Evolutionary conservation across 2,888 invertebrate species (phyloP).

Genomic region (Heliconius hortense): DNA sequence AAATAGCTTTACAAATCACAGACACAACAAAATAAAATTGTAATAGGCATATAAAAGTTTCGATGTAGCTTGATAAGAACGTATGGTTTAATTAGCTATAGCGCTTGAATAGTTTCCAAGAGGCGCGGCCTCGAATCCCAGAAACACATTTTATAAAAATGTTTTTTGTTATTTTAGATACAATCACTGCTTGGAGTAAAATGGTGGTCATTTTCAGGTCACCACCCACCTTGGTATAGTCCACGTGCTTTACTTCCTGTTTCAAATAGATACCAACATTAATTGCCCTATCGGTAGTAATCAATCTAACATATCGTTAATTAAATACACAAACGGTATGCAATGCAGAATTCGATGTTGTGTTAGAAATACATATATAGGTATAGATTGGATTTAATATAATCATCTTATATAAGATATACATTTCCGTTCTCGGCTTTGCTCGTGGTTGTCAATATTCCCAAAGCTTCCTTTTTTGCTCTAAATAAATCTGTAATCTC

Average conservation of each 20-base stretch:
- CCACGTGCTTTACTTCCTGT: conserved; percentile 25
- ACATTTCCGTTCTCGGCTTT: background rate
- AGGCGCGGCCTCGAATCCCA: too few relatives aligned
- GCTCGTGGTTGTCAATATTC: background rate
- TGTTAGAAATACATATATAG: background rate
- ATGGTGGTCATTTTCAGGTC: too few relatives aligned
- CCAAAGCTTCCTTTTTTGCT: background rate
- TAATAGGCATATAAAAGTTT: too few relatives aligned
- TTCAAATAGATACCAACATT: conserved; percentile 35
- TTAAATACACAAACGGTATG: conserved; percentile 32
- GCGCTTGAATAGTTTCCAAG: too few relatives aligned
- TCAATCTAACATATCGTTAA: conserved; percentile 43
- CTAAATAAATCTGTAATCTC: background rate
- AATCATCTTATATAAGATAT: background rate
- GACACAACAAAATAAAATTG: too few relatives aligned
- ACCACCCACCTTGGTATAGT: background rate
- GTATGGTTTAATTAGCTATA: too few relatives aligned
- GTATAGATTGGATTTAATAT: conserved; percentile 7
- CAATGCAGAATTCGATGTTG: conserved; percentile 6
- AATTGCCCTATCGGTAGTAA: conserved; percentile 37
- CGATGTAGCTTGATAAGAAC: too few relatives aligned
- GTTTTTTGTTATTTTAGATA: too few relatives aligned
- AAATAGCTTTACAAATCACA: too few relatives aligned
- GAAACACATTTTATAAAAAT: too few relatives aligned
- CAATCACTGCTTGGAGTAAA: too few relatives aligned